Evolutionary conservation across 1,140 invertebrate species (phyloP).

Genomic region (Plodia interpunctella): DNA sequence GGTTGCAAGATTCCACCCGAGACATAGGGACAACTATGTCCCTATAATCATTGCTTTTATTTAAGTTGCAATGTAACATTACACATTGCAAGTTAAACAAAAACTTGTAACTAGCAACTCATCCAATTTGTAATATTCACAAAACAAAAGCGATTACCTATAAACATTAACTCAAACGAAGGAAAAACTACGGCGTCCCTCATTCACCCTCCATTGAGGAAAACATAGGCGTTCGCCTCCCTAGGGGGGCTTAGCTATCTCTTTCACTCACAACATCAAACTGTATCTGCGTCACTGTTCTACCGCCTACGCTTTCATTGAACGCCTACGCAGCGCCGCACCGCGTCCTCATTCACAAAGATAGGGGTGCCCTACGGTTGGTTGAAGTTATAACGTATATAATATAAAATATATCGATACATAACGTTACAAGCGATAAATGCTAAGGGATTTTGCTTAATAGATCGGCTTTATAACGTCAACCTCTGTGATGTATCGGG

Average conservation of each 20-base stretch:
- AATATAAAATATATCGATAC: no score
- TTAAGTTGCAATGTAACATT: no score
- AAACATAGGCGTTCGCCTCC: conserved; percentile 28
- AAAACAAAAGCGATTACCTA: not conserved
- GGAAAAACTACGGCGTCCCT: conserved; percentile 31
- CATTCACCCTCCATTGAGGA: conserved; percentile 39
- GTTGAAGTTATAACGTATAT: no score
- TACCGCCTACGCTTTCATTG: conserved; percentile 42
- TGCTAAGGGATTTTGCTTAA: conserved; percentile 1
- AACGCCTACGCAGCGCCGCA: conserved; percentile 46
- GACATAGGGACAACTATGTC: no score
- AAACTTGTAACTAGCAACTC: not conserved
- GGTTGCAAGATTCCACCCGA: no score
- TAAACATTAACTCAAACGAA: not conserved
- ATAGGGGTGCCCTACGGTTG: conserved; percentile 26
- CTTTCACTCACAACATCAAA: conserved; percentile 9
- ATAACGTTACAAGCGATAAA: conserved; percentile 9
- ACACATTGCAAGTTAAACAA: no score
- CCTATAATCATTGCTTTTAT: no score
- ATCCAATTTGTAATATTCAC: not conserved
- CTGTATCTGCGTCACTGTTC: conserved; percentile 10
- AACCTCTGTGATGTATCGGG: no score
- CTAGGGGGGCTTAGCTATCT: conserved; percentile 1
- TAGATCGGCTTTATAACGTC: not conserved
- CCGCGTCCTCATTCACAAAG: conserved; percentile 40